Evolutionary conservation across 2,797 vertebrate genomes (phyloP).

Genomic region (Loriculus beryllinus): DNA sequence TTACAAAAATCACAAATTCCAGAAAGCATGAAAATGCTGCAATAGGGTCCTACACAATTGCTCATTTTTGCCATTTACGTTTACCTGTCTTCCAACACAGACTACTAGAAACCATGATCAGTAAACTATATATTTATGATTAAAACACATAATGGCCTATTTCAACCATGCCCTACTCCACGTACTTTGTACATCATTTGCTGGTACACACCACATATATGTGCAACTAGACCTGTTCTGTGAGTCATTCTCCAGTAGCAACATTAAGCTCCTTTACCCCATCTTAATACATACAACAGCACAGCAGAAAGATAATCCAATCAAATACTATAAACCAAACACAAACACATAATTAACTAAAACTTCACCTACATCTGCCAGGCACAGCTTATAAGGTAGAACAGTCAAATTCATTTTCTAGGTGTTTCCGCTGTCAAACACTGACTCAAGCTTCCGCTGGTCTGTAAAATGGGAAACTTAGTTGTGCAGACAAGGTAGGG

Average conservation of each 20-base stretch:
- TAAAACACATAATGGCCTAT: not conserved
- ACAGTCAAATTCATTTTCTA: not conserved
- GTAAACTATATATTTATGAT: accelerated
- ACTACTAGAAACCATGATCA: not conserved
- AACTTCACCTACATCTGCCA: not conserved
- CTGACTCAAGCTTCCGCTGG: not conserved
- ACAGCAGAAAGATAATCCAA: not conserved
- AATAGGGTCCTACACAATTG: not conserved
- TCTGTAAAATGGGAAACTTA: not conserved
- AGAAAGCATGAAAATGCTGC: not conserved
- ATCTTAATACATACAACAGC: not conserved
- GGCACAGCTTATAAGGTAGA: not conserved
- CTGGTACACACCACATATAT: not conserved
- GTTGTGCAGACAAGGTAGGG: accelerated
- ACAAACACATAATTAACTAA: not conserved
- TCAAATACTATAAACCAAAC: not conserved
- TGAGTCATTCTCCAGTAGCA: not conserved
- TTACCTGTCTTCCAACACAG: not conserved
- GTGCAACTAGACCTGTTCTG: not conserved
- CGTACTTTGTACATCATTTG: not conserved
- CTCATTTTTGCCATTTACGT: not conserved
- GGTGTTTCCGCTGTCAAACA: not conserved
- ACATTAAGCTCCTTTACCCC: not conserved
- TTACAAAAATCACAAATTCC: not conserved
- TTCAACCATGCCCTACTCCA: not conserved